A percentile compares a stretch with the other conserved stretches of the same genome.
phyloP scores from a whole-genome alignment of 1,140 invertebrate genomes.

The Onthophagus taurus region DNA sequence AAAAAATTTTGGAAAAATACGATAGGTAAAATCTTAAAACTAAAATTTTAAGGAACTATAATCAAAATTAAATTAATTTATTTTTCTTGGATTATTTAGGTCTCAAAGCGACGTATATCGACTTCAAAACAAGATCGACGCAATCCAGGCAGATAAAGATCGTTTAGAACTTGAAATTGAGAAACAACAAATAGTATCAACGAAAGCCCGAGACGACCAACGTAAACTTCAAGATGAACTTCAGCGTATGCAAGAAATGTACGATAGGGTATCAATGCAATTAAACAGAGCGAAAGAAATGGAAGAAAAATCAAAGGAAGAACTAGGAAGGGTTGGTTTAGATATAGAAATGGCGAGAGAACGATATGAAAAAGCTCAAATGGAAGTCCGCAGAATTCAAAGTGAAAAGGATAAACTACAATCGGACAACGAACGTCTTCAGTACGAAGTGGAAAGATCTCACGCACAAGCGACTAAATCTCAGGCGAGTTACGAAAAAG shows the following conservation, averaged over 20 bases:
- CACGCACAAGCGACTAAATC: conserved; percentile 75
- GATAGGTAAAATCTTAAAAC: conserved; percentile 63
- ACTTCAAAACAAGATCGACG: conserved; percentile 77
- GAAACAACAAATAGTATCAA: conserved; percentile 65
- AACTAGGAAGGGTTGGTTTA: conserved; percentile 66
- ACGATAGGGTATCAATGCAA: conserved; percentile 74
- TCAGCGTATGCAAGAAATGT: conserved; percentile 73
- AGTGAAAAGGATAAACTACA: conserved; percentile 79
- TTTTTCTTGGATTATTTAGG: conserved; percentile 42
- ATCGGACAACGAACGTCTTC: conserved; percentile 72
- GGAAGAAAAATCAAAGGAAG: conserved; percentile 85
- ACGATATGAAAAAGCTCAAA: conserved; percentile 78
- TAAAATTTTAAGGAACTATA: too few species aligned
- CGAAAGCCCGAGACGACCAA: conserved; percentile 76
- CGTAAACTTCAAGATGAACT: conserved; percentile 78
- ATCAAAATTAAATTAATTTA: conserved; percentile 5
- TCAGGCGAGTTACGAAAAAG: conserved; percentile 74
- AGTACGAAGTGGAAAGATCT: conserved; percentile 74
- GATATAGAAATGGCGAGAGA: conserved; percentile 82
- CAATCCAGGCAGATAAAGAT: conserved; percentile 76
- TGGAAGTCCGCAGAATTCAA: conserved; percentile 69
- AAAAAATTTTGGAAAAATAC: conserved; percentile 87
- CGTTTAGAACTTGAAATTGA: conserved; percentile 76
- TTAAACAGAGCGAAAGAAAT: conserved; percentile 75
- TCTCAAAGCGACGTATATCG: conserved; percentile 82